Evolutionary conservation across 2,888 invertebrate species (phyloP).

Genomic region (Ophonus ardosiacus): DNA sequence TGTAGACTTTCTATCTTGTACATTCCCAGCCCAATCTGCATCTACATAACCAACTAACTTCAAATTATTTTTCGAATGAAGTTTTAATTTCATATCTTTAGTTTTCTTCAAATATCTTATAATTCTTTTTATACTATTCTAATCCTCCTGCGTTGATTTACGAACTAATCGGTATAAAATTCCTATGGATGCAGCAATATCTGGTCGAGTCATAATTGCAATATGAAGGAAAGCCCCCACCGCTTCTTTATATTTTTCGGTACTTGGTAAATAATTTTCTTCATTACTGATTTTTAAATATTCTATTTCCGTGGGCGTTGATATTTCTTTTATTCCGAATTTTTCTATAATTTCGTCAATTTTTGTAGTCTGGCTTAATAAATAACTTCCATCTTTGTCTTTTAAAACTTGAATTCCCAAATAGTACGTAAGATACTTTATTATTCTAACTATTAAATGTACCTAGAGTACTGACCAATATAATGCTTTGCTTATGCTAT

Average conservation of each 20-base stretch:
- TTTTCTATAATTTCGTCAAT: too few species aligned
- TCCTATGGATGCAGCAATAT: background rate
- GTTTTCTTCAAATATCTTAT: conserved; percentile 19
- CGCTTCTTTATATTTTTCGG: background rate
- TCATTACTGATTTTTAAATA: background rate
- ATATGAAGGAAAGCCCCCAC: background rate
- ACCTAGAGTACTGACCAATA: too few species aligned
- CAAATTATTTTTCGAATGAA: background rate
- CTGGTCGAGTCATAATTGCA: background rate
- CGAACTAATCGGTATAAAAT: background rate
- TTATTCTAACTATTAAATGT: too few species aligned
- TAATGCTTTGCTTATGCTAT: too few species aligned
- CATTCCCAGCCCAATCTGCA: background rate
- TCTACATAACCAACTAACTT: background rate
- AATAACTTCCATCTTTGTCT: too few species aligned
- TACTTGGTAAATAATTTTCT: background rate
- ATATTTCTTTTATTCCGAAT: too few species aligned
- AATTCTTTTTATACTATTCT: conserved; percentile 3
- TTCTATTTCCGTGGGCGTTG: background rate
- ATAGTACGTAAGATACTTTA: too few species aligned
- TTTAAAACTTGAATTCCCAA: too few species aligned
- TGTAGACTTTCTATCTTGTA: conserved; percentile 26
- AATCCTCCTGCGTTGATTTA: background rate
- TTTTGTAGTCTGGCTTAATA: too few species aligned
- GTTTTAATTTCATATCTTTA: background rate